Base-by-base conservation (phyloP, 2,888 invertebrate genomes). In the Philereme transversata region DNA sequence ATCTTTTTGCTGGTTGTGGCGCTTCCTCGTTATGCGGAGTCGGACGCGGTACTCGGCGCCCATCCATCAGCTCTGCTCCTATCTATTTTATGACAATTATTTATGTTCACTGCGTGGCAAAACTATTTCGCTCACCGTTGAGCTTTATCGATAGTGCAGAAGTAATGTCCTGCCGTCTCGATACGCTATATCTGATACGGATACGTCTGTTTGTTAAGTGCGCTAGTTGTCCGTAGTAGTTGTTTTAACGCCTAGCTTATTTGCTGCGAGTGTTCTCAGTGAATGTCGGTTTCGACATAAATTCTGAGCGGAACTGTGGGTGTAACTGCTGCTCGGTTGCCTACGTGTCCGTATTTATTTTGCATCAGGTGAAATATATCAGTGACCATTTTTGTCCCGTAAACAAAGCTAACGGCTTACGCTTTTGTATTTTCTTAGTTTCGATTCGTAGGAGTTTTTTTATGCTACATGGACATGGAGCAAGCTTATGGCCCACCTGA, bases 141-240 rank as follows among this genome's bases (percentile, higher is more conserved):
- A 89, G 92, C 90, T 88, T 91, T 90, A 90, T 92, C 91, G 91
- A 92, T 91, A 89, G 85, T 78, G 86, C 86, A 86, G 79, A 87
- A 91, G 87, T 92, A 90, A 90, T 92, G 91, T 88, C 85, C 83
- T 83, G 86, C 83, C 82, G 84, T 84, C 85, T 82, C 82, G 92
- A 90, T 91, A 89, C 81, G 84, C 87, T 84, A 80, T 88, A 90
- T 90, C 90, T 87, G 92, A 90, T 90, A 90, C 87, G 87, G 88
- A 87, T 90, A 90, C 85, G 91, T 90, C 90, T 90, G 90, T 90
- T 90, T 90, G 90, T 90, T 89, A 89, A 91, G 90, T 91, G 89
- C 87, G 87, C 90, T 79, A 86, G 88, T 87, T 87, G 88, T 89
- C 84, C 81, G 84, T 81, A 85, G 84, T 86, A 84, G 88, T 88